Conservation (phyloP, 2,888 invertebrate species). For the Scaptomyza flava region DNA sequence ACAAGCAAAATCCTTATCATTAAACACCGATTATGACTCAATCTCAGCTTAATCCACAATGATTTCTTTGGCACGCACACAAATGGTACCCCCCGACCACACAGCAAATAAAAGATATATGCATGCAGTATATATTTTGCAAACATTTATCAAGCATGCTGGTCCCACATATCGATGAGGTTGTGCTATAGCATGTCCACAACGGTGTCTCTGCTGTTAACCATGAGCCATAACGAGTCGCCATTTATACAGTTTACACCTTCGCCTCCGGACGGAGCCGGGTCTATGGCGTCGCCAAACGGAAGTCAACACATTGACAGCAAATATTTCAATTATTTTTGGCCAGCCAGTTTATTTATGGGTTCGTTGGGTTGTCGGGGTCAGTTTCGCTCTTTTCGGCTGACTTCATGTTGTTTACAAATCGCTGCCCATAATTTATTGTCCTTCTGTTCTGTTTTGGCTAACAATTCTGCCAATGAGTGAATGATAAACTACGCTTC, state of each 20-base stretch:
- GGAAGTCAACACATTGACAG: slow-evolving; percentile 79
- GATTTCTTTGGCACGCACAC: slow-evolving; percentile 46
- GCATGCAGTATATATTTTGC: slow-evolving; percentile 31
- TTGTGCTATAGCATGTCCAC: slow-evolving; percentile 15
- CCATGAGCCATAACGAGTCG: slow-evolving; percentile 65
- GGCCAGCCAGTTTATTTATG: slow-evolving; percentile 65
- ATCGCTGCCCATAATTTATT: slow-evolving; percentile 74
- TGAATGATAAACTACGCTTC: slow-evolving; percentile 69
- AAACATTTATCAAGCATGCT: slow-evolving; percentile 62
- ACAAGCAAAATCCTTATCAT: slow-evolving; percentile 1
- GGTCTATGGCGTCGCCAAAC: slow-evolving; percentile 20
- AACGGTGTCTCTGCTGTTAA: slow-evolving; percentile 44
- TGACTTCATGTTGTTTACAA: slow-evolving; percentile 72
- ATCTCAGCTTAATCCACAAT: slow-evolving; percentile 42
- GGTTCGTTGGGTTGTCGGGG: slow-evolving; percentile 24
- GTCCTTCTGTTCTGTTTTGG: slow-evolving; percentile 57
- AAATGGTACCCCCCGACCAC: background rate
- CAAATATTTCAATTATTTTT: slow-evolving; percentile 78
- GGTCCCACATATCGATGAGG: slow-evolving; percentile 34
- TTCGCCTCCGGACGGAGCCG: slow-evolving; percentile 62
- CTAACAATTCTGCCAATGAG: slow-evolving; percentile 62
- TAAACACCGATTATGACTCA: slow-evolving; percentile 38
- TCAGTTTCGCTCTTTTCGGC: slow-evolving; percentile 21
- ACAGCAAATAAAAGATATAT: slow-evolving; percentile 27
- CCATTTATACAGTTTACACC: slow-evolving; percentile 78